Conservation (phyloP, 2,888 invertebrate species). For the Platycnemis pennipes region DNA sequence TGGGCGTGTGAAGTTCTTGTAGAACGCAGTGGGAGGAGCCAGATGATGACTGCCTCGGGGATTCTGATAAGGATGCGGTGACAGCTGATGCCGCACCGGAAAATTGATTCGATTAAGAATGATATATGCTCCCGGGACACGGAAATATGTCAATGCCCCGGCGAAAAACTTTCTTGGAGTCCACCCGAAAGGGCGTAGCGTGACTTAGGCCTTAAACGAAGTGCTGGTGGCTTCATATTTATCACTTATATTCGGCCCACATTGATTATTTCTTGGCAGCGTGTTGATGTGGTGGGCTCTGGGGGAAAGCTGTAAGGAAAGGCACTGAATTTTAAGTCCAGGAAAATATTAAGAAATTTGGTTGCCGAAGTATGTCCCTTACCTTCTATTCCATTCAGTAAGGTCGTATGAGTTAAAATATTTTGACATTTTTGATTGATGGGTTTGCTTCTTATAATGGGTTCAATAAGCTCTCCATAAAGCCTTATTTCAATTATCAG, state of each 20-base stretch:
- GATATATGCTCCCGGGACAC: conserved; percentile 26
- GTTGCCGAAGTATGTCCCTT: too few relatives aligned
- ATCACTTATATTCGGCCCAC: neutral
- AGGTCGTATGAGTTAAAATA: too few relatives aligned
- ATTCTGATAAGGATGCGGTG: conserved; percentile 31
- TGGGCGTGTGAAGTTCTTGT: neutral
- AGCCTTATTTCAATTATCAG: too few relatives aligned
- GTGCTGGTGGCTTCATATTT: neutral
- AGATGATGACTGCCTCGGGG: conserved; percentile 26
- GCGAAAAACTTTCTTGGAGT: neutral
- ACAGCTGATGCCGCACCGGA: conserved; percentile 49
- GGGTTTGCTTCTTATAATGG: too few relatives aligned
- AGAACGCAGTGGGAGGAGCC: neutral
- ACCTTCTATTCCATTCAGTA: too few relatives aligned
- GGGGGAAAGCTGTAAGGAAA: neutral
- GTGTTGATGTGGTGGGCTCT: neutral
- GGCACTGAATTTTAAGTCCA: too few relatives aligned
- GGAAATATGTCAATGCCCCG: conserved; percentile 43
- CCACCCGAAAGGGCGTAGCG: neutral
- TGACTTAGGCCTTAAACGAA: neutral
- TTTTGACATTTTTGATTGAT: too few relatives aligned
- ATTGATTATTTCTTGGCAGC: neutral
- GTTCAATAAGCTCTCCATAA: too few relatives aligned
- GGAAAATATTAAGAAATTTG: too few relatives aligned
- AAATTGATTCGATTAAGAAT: conserved; percentile 65